phyloP scores from a whole-genome alignment of 2,113 vertebrate species.

The Plecturocebus donacophilus region DNA sequence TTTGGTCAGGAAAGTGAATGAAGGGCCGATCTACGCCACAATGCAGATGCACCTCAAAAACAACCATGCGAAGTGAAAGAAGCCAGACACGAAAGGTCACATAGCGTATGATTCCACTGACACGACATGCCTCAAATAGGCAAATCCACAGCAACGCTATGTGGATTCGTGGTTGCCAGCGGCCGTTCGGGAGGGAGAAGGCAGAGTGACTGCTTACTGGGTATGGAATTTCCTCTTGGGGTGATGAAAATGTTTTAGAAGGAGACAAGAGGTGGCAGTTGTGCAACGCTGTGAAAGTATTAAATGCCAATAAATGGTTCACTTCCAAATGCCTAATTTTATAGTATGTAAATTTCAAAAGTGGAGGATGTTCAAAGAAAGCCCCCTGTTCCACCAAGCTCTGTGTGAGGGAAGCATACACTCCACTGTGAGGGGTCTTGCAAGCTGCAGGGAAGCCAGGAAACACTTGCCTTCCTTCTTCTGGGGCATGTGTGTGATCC shows the following conservation, averaged over 20 bases:
- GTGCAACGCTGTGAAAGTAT: accelerated
- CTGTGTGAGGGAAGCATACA: not conserved
- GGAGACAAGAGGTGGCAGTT: not conserved
- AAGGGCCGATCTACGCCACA: not conserved
- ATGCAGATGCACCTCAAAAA: too few species aligned
- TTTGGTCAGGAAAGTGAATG: not conserved
- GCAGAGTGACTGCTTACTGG: not conserved
- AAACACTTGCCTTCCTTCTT: too few species aligned
- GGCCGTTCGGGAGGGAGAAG: not conserved
- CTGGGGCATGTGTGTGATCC: not conserved
- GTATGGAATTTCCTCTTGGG: not conserved
- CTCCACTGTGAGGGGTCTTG: not conserved
- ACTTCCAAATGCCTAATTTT: not conserved
- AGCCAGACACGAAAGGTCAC: not conserved
- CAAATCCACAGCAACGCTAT: not conserved
- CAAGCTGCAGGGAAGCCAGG: not conserved
- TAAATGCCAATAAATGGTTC: not conserved
- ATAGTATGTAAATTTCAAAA: not conserved
- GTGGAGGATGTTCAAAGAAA: not conserved
- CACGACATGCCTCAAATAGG: not conserved
- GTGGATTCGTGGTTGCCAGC: not conserved
- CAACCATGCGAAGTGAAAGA: accelerated
- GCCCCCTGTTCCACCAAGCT: not conserved
- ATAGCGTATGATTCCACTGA: accelerated
- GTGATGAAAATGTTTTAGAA: not conserved